Conservation (phyloP, 2,797 vertebrate genomes). For the Huso huso region DNA sequence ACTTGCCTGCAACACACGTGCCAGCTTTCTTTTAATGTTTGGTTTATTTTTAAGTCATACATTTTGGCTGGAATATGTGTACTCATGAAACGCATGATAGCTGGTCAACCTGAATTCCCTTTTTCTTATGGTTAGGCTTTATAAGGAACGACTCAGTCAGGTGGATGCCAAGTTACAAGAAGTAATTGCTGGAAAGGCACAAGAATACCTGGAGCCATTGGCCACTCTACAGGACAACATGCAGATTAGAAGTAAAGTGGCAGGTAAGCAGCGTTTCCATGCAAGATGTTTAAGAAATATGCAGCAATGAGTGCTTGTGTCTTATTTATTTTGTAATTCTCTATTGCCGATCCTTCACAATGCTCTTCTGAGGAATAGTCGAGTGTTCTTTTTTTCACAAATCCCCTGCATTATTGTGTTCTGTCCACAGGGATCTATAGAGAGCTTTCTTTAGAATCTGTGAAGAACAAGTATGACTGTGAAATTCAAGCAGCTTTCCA, state of each 20-base stretch:
- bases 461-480: constrained; percentile 97
- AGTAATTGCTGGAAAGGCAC: constrained; percentile 91
- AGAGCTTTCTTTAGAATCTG: constrained; percentile 90
- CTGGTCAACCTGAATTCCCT: constrained; percentile 1
- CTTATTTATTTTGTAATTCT: too few species aligned
- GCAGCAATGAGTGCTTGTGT: background rate
- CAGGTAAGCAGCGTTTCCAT: constrained; percentile 58
- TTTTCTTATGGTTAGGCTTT: constrained; percentile 71
- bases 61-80: background rate
- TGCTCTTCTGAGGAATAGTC: too few species aligned
- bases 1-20: too few species aligned
- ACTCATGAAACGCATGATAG: background rate
- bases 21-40: background rate
- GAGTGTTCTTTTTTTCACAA: background rate
- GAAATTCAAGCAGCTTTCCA: constrained; percentile 96
- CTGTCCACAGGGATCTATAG: constrained; percentile 71
- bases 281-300: background rate
- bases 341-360: too few species aligned
- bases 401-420: background rate
- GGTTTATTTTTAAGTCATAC: background rate
- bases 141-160: constrained; percentile 93
- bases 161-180: constrained; percentile 97
- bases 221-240: constrained; percentile 98
- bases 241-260: constrained; percentile 98
- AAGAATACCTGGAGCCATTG: constrained; percentile 93